Percentiles rank a stretch among this genome's conserved stretches.
These are phyloP conservation scores for Scomber scombrus DNA, from an alignment of 2,113 vertebrate genomes.

Conservation along the genomic window DNA sequence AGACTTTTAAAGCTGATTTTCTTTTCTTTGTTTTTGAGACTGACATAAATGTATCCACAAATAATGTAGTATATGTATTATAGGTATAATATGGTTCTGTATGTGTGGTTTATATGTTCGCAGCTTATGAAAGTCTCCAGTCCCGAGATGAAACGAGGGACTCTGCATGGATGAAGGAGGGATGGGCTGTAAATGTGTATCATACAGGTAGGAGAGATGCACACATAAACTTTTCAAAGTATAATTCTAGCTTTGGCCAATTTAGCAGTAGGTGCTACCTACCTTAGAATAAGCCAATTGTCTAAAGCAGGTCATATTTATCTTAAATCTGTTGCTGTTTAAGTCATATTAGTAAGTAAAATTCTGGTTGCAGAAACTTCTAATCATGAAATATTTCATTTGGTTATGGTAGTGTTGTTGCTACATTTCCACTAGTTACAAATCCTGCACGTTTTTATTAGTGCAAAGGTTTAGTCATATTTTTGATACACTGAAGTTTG, in stretches of 20 bases:
- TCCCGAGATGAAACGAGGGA: slow-evolving; percentile 94
- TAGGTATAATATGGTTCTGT: too few species aligned
- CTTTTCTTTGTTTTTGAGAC: background rate
- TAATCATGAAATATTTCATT: background rate
- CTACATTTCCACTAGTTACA: background rate
- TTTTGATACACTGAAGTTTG: too few species aligned
- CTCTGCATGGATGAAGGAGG: slow-evolving; percentile 92
- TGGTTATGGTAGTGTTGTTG: background rate
- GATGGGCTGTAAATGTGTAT: slow-evolving; percentile 94
- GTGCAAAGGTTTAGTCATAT: too few species aligned
- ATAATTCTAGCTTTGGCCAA: background rate
- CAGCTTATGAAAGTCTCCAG: slow-evolving; percentile 94
- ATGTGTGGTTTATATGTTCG: background rate
- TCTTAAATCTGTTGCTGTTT: background rate
- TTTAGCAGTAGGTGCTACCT: background rate
- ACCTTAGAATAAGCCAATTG: too few species aligned
- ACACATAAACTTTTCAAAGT: background rate
- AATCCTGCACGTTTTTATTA: too few species aligned
- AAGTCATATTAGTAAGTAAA: too few species aligned
- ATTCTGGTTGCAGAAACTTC: too few species aligned
- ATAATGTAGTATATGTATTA: background rate
- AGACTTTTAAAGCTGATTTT: too few species aligned
- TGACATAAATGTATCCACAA: background rate
- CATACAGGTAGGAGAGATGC: slow-evolving; percentile 89
- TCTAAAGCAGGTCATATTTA: background rate